Percentiles rank a stretch among this genome's conserved stretches.
Evolutionary conservation across 2,797 vertebrate species (phyloP).

Genomic region (Hippocampus kuda): DNA sequence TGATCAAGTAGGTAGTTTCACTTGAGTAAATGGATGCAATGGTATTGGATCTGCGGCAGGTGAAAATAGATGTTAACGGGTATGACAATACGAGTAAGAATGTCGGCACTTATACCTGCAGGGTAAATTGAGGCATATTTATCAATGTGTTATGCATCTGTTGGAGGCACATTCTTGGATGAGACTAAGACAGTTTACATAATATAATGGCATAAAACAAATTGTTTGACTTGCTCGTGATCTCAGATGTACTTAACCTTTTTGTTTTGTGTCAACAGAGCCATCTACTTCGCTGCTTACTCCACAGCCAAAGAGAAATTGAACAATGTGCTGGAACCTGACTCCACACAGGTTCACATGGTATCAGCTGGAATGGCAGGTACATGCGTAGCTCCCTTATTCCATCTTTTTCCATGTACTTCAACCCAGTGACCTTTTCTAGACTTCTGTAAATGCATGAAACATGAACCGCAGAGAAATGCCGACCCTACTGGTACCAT

Average conservation of each 20-base stretch:
- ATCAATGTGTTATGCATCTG: background rate
- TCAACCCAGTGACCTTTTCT: background rate
- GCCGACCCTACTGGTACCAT: constrained; percentile 3
- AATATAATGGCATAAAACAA: background rate
- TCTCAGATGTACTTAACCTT: constrained; percentile 3
- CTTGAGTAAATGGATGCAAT: background rate
- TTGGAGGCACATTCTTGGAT: background rate
- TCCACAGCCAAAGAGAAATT: constrained; percentile 91
- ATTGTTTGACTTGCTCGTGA: background rate
- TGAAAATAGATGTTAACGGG: background rate
- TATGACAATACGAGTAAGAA: background rate
- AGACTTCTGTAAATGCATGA: constrained; percentile 1
- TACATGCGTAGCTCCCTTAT: constrained; percentile 42
- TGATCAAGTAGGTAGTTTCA: background rate
- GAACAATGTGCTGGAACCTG: constrained; percentile 80
- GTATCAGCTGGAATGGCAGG: constrained; percentile 93
- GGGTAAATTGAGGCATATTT: background rate
- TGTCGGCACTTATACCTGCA: background rate
- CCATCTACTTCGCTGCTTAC: constrained; percentile 98
- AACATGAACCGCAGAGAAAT: constrained; percentile 6
- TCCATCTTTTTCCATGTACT: background rate
- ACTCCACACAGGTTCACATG: constrained; percentile 96
- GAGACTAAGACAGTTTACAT: background rate
- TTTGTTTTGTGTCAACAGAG: constrained; percentile 66
- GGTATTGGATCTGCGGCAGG: background rate